Evolutionary conservation across 2,888 invertebrate genomes (phyloP).

Genomic region (Heliconius ismenius): DNA sequence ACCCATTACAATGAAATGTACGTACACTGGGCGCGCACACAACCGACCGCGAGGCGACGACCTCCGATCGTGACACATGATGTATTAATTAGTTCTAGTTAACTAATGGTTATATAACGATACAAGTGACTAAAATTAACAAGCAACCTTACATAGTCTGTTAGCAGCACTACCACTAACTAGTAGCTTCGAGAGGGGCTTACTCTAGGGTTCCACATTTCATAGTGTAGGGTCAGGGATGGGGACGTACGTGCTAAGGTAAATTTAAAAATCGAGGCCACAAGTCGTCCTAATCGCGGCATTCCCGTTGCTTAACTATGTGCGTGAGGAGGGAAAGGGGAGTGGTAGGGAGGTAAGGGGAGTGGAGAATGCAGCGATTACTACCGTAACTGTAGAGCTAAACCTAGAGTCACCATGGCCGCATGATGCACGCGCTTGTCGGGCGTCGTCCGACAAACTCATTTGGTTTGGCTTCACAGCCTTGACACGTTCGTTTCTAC

Average conservation of each 20-base stretch:
- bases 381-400: constrained; percentile 54
- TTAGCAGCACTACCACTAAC: constrained; percentile 45
- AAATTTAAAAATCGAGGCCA: constrained; percentile 79
- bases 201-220: constrained; percentile 76
- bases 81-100: constrained; percentile 54
- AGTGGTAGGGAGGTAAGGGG: constrained; percentile 21
- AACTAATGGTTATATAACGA: constrained; percentile 54
- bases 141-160: constrained; percentile 60
- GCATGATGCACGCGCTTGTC: constrained; percentile 75
- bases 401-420: constrained; percentile 78
- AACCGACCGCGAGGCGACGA: constrained; percentile 52
- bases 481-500: constrained; percentile 64
- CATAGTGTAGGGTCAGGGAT: constrained; percentile 73
- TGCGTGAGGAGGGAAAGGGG: constrained; percentile 44
- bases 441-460: constrained; percentile 53
- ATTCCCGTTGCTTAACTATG: constrained; percentile 45
- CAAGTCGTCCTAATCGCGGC: constrained; percentile 61
- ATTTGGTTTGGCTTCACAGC: constrained; percentile 76
- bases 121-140: constrained; percentile 60
- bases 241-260: constrained; percentile 54
- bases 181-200: constrained; percentile 48
- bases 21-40: constrained; percentile 63
- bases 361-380: constrained; percentile 60
- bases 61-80: constrained; percentile 52
- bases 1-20: constrained; percentile 80